Conservation (phyloP, 2,113 vertebrate genomes). For the Tichodroma muraria region DNA sequence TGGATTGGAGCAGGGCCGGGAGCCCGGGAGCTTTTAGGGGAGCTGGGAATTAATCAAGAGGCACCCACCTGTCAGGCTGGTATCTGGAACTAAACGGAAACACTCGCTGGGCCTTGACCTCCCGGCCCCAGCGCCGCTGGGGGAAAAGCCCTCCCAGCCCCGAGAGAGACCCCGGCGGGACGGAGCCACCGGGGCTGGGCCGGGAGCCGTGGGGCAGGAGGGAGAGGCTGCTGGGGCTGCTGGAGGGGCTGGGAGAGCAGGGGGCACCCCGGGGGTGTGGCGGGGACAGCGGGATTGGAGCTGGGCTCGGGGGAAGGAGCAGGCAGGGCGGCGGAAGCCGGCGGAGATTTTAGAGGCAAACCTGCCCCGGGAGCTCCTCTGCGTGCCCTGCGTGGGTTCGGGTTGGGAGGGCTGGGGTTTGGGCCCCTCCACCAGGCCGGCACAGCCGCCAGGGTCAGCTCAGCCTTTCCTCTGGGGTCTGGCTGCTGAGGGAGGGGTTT, state of each 20-base stretch:
- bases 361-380: background rate
- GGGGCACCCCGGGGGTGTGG: rapidly evolving
- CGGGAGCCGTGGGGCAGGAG: too few species aligned
- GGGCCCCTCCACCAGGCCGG: background rate
- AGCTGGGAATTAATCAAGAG: slow-evolving; percentile 85
- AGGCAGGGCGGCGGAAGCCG: background rate
- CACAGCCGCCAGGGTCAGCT: too few species aligned
- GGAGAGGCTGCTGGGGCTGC: background rate
- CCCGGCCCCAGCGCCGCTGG: slow-evolving; percentile 24
- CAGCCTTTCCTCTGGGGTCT: background rate
- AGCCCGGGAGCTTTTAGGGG: slow-evolving; percentile 12
- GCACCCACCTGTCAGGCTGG: slow-evolving; percentile 88
- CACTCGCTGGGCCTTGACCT: slow-evolving; percentile 76
- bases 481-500: background rate
- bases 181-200: too few species aligned
- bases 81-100: slow-evolving; percentile 96
- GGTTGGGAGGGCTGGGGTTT: background rate
- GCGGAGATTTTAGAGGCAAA: background rate
- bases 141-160: background rate
- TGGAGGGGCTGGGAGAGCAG: too few species aligned
- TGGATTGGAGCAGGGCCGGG: background rate
- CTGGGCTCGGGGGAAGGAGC: too few species aligned
- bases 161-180: too few species aligned
- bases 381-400: too few species aligned
- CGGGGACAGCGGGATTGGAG: background rate